A percentile compares a stretch with the other conserved stretches of the same genome.
These are phyloP conservation scores for Cheilosia urbana DNA, from an alignment of 2,888 invertebrate genomes.

Conservation along the genomic window DNA sequence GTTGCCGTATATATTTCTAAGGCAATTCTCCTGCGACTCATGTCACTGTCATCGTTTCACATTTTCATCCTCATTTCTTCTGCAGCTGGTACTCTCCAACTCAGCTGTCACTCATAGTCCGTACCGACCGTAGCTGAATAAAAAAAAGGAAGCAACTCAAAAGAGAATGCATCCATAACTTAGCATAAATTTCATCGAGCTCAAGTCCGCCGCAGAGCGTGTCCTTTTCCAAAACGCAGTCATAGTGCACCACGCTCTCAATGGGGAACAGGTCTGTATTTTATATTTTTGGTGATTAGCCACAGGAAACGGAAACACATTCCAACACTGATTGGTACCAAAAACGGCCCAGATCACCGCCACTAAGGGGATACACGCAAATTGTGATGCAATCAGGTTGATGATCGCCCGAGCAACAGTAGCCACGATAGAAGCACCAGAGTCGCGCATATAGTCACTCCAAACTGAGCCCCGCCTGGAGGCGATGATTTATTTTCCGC, in stretches of 20 bases:
- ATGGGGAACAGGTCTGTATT: slow-evolving; percentile 9
- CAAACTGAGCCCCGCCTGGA: slow-evolving; percentile 35
- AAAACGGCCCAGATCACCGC: slow-evolving; percentile 55
- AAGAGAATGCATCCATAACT: slow-evolving; percentile 70
- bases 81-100: slow-evolving; percentile 70
- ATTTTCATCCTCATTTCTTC: slow-evolving; percentile 66
- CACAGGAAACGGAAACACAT: slow-evolving; percentile 62
- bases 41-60: slow-evolving; percentile 74
- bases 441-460: slow-evolving; percentile 34
- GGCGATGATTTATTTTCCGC: slow-evolving; percentile 72
- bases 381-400: slow-evolving; percentile 70
- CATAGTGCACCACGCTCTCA: slow-evolving; percentile 57
- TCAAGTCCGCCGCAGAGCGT: slow-evolving; percentile 1
- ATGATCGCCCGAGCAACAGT: slow-evolving; percentile 54
- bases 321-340: slow-evolving; percentile 65
- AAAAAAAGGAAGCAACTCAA: slow-evolving; percentile 30
- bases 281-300: slow-evolving; percentile 52
- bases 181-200: slow-evolving; percentile 61
- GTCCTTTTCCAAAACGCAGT: slow-evolving; percentile 40
- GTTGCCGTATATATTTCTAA: slow-evolving; percentile 23
- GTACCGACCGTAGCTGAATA: not conserved
- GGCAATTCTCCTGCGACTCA: slow-evolving; percentile 59
- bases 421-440: slow-evolving; percentile 36
- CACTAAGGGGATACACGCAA: slow-evolving; percentile 50
- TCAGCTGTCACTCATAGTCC: slow-evolving; percentile 72